phyloP scores from a whole-genome alignment of 2,888 invertebrate genomes.

The Bimastos eiseni region DNA sequence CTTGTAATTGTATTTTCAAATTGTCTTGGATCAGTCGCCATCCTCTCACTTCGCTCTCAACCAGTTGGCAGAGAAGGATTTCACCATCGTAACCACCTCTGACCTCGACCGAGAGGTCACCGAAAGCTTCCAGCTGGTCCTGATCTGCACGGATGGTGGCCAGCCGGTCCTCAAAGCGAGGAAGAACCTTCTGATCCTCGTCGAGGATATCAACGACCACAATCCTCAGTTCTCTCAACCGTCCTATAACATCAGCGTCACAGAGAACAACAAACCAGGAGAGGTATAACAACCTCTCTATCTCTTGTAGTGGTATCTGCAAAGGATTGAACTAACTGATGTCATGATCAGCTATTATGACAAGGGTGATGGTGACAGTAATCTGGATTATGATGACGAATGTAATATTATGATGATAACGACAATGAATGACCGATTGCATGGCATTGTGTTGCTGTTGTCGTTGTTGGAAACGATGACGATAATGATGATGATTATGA shows the following conservation, averaged over 20 bases:
- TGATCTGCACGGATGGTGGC: slow-evolving; percentile 39
- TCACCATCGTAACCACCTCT: slow-evolving; percentile 36
- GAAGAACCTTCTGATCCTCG: slow-evolving; percentile 75
- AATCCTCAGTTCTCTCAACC: slow-evolving; percentile 74
- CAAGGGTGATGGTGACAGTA: too few species aligned
- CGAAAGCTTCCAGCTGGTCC: slow-evolving; percentile 29
- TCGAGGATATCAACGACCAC: slow-evolving; percentile 88
- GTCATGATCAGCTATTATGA: background rate
- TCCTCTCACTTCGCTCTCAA: slow-evolving; percentile 33
- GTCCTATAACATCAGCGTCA: slow-evolving; percentile 28
- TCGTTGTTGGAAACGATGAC: too few species aligned
- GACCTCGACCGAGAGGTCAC: slow-evolving; percentile 40
- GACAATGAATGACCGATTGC: background rate
- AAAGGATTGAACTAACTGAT: background rate
- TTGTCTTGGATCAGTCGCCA: background rate
- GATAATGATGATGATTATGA: background rate
- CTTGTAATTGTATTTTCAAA: background rate
- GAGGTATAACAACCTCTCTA: background rate
- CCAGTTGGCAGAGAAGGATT: slow-evolving; percentile 33
- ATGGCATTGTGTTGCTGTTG: too few species aligned
- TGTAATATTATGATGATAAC: background rate
- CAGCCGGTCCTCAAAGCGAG: slow-evolving; percentile 59
- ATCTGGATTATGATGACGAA: background rate
- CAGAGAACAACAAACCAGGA: slow-evolving; percentile 34
- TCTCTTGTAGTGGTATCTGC: too few species aligned